These are phyloP conservation scores for Aspidapion aeneum DNA, from an alignment of 2,888 invertebrate genomes.

Conservation along the genomic window DNA sequence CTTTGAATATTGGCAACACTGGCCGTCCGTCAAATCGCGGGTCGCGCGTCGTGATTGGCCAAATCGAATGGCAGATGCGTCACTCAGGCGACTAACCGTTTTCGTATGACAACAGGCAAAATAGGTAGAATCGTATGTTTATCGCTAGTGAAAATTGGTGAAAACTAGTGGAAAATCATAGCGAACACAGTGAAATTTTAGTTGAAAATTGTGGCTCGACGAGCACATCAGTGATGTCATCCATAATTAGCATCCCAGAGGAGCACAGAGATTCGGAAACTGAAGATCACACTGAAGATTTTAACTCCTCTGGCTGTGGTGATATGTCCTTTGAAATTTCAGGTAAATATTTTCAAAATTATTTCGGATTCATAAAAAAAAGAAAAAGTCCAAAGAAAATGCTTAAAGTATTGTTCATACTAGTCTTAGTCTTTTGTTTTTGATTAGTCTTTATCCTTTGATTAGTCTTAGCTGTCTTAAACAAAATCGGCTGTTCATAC, in stretches of 20 bases:
- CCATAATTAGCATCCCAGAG: conserved; percentile 30
- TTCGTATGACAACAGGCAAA: background rate
- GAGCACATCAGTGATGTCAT: conserved; percentile 32
- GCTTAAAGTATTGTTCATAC: too few relatives aligned
- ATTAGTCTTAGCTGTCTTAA: too few relatives aligned
- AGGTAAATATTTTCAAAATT: conserved; percentile 45
- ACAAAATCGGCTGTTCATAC: too few relatives aligned
- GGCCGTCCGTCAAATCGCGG: too few relatives aligned
- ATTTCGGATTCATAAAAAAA: too few relatives aligned
- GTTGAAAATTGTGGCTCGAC: conserved; percentile 11
- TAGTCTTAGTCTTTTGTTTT: too few relatives aligned
- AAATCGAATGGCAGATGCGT: background rate
- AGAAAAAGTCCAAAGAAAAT: too few relatives aligned
- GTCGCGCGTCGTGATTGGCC: too few relatives aligned
- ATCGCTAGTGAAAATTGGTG: background rate
- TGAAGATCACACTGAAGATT: conserved; percentile 41
- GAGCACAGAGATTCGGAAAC: conserved; percentile 32
- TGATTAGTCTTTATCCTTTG: too few relatives aligned
- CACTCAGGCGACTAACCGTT: background rate
- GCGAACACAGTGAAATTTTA: background rate
- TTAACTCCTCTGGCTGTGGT: conserved; percentile 53
- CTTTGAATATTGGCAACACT: background rate
- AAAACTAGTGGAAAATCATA: background rate
- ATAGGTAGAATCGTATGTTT: background rate
- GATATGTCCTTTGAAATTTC: conserved; percentile 64